Evolutionary conservation across 2,113 vertebrate species (phyloP).

Genomic region (Symphodus melops): DNA sequence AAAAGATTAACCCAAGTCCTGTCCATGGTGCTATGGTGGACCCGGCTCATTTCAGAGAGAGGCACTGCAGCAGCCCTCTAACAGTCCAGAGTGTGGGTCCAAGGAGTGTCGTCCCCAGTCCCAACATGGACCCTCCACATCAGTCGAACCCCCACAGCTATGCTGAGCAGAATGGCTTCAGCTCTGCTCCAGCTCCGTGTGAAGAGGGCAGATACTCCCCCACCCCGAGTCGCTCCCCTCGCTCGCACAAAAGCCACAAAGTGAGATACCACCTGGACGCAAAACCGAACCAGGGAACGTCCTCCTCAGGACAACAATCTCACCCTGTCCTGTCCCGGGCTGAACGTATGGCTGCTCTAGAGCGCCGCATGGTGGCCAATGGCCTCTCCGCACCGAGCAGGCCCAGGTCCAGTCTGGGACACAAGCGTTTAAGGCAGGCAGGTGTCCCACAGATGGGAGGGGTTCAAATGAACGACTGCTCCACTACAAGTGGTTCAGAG

Average conservation of each 20-base stretch:
- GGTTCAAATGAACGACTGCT: slow-evolving; percentile 87
- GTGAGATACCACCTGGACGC: slow-evolving; percentile 83
- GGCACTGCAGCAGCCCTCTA: slow-evolving; percentile 77
- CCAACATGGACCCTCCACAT: slow-evolving; percentile 77
- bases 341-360: slow-evolving; percentile 76
- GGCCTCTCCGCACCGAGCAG: slow-evolving; percentile 80
- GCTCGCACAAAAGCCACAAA: slow-evolving; percentile 73
- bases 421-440: slow-evolving; percentile 50
- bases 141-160: slow-evolving; percentile 81
- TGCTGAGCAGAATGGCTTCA: slow-evolving; percentile 85
- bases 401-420: slow-evolving; percentile 67
- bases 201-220: slow-evolving; percentile 77
- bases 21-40: slow-evolving; percentile 85
- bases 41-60: slow-evolving; percentile 74
- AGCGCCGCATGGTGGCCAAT: slow-evolving; percentile 86
- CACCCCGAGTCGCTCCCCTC: slow-evolving; percentile 67
- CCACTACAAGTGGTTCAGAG: slow-evolving; percentile 90
- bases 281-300: slow-evolving; percentile 82
- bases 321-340: slow-evolving; percentile 74
- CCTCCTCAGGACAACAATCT: slow-evolving; percentile 61
- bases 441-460: slow-evolving; percentile 74
- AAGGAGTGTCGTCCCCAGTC: slow-evolving; percentile 83
- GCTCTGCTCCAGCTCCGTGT: slow-evolving; percentile 48
- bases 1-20: slow-evolving; percentile 76
- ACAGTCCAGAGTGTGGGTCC: slow-evolving; percentile 78